These are phyloP conservation scores for Todiramphus chloris DNA, from an alignment of 2,113 vertebrate species.

Conservation along the genomic window DNA sequence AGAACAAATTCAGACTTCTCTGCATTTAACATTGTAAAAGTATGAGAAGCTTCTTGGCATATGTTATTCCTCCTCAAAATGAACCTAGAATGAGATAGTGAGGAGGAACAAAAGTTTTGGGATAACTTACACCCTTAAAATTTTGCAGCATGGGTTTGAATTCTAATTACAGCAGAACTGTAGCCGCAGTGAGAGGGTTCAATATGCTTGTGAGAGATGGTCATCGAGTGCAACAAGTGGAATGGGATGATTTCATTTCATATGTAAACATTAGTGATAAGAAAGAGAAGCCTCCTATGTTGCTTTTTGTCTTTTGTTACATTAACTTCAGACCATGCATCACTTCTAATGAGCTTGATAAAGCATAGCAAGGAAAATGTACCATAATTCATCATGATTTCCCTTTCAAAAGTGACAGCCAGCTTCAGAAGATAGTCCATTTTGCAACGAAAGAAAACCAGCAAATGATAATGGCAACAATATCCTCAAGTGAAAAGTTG, in stretches of 20 bases:
- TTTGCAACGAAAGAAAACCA: slow-evolving; percentile 45
- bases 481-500: neutral
- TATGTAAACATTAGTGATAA: slow-evolving; percentile 29
- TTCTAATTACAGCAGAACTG: neutral
- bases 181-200: neutral
- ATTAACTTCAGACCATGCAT: slow-evolving; percentile 72
- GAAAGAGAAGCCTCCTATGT: neutral
- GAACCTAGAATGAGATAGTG: neutral
- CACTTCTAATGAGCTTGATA: slow-evolving; percentile 80
- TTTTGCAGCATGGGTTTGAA: neutral
- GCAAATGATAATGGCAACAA: slow-evolving; percentile 5
- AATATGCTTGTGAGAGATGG: neutral
- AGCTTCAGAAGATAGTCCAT: slow-evolving; percentile 57
- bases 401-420: slow-evolving; percentile 73
- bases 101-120: neutral
- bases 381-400: slow-evolving; percentile 73
- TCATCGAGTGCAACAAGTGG: slow-evolving; percentile 27
- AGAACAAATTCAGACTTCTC: slow-evolving; percentile 38
- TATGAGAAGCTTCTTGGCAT: slow-evolving; percentile 15
- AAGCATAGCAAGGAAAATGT: slow-evolving; percentile 71
- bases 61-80: neutral
- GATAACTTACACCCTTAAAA: neutral
- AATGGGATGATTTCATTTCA: slow-evolving; percentile 28
- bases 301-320: slow-evolving; percentile 43
- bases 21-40: neutral